Evolutionary conservation across 2,797 vertebrate genomes (phyloP).

Genomic region (Echeneis naucrates): DNA sequence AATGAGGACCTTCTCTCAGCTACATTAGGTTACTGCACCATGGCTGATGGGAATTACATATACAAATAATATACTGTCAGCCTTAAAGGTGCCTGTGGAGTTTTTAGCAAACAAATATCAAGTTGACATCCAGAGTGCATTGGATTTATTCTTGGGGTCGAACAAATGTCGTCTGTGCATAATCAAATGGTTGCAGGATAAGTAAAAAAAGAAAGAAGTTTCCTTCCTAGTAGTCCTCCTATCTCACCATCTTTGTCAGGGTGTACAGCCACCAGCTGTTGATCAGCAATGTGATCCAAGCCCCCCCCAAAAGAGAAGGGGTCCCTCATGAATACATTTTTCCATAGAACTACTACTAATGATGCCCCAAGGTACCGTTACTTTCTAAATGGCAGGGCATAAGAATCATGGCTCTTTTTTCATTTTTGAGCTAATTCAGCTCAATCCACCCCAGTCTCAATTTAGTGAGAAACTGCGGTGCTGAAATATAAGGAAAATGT

Average conservation of each 20-base stretch:
- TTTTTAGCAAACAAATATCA: neutral
- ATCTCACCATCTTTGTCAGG: neutral
- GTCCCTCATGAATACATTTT: neutral
- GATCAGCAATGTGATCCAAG: neutral
- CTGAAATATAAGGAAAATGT: slow-evolving; percentile 5
- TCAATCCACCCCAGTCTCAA: neutral
- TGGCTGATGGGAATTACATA: neutral
- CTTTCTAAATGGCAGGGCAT: neutral
- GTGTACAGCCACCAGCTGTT: neutral
- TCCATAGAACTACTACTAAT: neutral
- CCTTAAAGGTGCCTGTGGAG: neutral
- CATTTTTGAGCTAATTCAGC: neutral
- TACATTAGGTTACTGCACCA: neutral
- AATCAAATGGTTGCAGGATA: neutral
- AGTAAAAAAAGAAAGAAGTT: no score
- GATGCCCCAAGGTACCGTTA: neutral
- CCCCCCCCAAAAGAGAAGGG: no score
- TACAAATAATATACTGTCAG: no score
- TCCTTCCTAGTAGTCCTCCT: neutral
- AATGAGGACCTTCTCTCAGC: neutral
- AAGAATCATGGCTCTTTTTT: neutral
- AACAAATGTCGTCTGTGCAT: neutral
- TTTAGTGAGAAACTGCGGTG: slow-evolving; percentile 17
- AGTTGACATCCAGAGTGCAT: neutral
- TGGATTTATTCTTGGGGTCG: neutral